Base-by-base conservation (phyloP, 1,140 invertebrate species). In the Panagrolaimus sp. region DNA sequence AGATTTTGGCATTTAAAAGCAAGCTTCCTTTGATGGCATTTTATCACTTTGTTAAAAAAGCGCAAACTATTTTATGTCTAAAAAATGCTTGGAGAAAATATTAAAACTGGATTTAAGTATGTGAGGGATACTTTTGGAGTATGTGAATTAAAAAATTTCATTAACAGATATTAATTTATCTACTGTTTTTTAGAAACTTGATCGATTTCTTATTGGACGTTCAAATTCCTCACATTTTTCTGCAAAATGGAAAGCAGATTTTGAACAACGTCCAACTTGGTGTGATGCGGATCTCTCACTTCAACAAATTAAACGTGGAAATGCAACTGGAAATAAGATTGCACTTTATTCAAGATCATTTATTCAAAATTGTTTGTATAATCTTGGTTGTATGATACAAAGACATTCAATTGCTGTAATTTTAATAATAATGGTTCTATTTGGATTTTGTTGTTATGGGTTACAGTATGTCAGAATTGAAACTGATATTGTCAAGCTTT, bases 401-500 rank as follows among this genome's bases (percentile, higher is more conserved):
- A 32, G 26, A 9, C 65, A 81, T 69, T 64, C 78, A 1, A 44
- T 74, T 43, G 65, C 43, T 38, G 77, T 80, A 15, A 74, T 80
- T 43, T 12, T 74, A 14, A 43, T 63, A 9, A 63, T 80, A 26
- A 63, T 76, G 0, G 38, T 67, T 4, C 28, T 76, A 7, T 80
- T 80, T 48, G 43, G 71, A 28, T 28, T 79, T 12, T 79, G 78
- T 62, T 74, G 71, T 44, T 69, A 75, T 63, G 77, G 77, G 0
- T 65, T 79, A 15, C 78, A 79, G 45, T 76, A 69, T 45, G 76
- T 80, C 5, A 68, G 69, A 38, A 81, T 80, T 45, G 78, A 81
- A 45, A 81, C 79, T 5, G 76, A 81, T 52, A 80, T 80, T 63
- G 76, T 81, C 2, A 81, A 81, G 62, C 47, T 81, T 43, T 81